These are phyloP conservation scores for Prionailurus viverrinus DNA, from an alignment of 2,113 vertebrate genomes.

Conservation along the genomic window DNA sequence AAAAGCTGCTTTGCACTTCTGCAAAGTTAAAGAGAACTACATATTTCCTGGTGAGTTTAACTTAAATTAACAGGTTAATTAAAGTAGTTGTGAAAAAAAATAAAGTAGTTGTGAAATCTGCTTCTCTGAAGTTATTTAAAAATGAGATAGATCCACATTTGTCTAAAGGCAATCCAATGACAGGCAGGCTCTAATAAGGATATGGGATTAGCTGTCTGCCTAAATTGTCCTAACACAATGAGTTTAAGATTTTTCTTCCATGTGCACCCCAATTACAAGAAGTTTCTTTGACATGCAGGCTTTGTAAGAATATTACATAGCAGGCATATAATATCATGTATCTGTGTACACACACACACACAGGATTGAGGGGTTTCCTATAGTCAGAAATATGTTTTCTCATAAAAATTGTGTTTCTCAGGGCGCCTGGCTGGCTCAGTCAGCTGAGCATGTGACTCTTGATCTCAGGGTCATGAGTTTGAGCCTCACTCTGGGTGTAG, in stretches of 20 bases:
- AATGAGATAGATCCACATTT: conserved; percentile 33
- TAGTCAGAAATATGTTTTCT: conserved; percentile 38
- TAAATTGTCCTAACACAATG: conserved; percentile 3
- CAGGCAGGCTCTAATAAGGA: conserved; percentile 40
- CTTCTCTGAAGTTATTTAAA: conserved; percentile 55
- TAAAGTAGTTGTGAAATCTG: conserved; percentile 40
- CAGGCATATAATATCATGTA: neutral
- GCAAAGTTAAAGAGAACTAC: conserved; percentile 49
- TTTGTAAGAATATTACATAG: neutral
- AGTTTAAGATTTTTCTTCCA: conserved; percentile 27
- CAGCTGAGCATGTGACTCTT: neutral
- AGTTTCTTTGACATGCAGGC: conserved; percentile 18
- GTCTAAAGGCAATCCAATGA: conserved; percentile 58
- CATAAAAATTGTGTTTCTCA: conserved; percentile 47
- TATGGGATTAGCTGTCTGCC: conserved; percentile 14
- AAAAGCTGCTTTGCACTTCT: neutral
- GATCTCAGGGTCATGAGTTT: neutral
- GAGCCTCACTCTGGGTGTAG: neutral
- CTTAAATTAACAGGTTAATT: neutral
- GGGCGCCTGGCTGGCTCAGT: neutral
- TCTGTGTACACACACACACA: neutral
- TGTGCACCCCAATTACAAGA: conserved; percentile 30
- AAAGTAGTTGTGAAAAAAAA: conserved; percentile 11
- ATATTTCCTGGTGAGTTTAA: conserved; percentile 11
- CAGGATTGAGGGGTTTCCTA: neutral